Percentiles rank a stretch among this genome's conserved stretches.
Conservation (phyloP, 2,888 invertebrate genomes). For the Mythimna vitellina region DNA sequence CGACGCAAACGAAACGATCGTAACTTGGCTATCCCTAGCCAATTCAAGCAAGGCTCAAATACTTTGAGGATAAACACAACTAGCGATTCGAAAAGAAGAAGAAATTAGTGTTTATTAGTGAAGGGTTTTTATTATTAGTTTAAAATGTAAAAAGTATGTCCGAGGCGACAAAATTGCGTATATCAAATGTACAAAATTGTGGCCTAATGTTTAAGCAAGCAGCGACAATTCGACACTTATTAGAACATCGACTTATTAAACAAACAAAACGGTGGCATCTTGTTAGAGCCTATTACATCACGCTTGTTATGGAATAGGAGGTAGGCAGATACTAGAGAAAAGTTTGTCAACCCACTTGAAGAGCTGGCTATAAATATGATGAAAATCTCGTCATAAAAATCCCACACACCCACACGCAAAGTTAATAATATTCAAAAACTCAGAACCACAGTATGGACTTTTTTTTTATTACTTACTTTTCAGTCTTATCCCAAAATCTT, state of each 20-base stretch:
- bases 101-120: too few species aligned
- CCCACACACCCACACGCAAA: not conserved
- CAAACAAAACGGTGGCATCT: slow-evolving; percentile 29
- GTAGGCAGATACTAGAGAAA: slow-evolving; percentile 20
- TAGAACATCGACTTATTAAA: slow-evolving; percentile 50
- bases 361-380: not conserved
- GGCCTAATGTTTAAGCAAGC: slow-evolving; percentile 34
- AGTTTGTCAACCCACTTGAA: slow-evolving; percentile 34
- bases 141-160: not conserved
- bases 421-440: not conserved
- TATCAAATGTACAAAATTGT: slow-evolving; percentile 7
- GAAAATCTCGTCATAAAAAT: slow-evolving; percentile 5
- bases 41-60: too few species aligned
- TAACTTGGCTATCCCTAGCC: too few species aligned
- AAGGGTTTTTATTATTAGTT: not conserved
- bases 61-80: too few species aligned
- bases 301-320: slow-evolving; percentile 16
- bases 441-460: too few species aligned
- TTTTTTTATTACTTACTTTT: not conserved
- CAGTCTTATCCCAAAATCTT: not conserved
- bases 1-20: too few species aligned
- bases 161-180: slow-evolving; percentile 7
- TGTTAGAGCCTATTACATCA: slow-evolving; percentile 44
- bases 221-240: slow-evolving; percentile 31
- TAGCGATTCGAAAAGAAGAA: too few species aligned